Evolutionary conservation across 2,797 vertebrate genomes (phyloP), one percentile per base, ranked within the genome.

Genomic region (Syndactyla subalaris): DNA sequence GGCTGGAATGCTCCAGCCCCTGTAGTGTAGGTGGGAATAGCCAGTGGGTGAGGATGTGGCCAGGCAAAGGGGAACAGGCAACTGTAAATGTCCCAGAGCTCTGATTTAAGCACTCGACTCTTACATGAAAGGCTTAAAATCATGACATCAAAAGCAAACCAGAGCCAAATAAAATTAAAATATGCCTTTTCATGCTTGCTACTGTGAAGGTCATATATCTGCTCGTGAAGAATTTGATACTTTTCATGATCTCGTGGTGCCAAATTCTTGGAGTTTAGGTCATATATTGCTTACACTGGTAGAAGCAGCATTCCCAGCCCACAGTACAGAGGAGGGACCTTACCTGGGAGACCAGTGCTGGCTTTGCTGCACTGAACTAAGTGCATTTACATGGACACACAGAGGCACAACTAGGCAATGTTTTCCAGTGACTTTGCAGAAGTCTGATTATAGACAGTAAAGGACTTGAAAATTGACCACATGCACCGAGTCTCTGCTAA

Each of bases 1-100:
- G 34, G 63, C 54, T 45, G 38, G 34, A 36, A 45, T 20, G 9
- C 2, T 46, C 49, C 63, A 24, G 27, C 67, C 21, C 17, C 17
- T 5, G 0, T 0, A 6, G 34, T 26, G 6, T 5, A 19, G n/a
- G 27, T 6, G 23, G 36, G 39, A 62, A 38, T 1, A 52, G 36
- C 9, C 65, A 45, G 26, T 1, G 19, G 48, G 39, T 14, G 19
- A 66, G 34, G 61, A 21, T 12, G 18, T 4, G 38, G 11, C 15
- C 8, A 38, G 30, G 19, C 66, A 66, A 59, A 48, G n/a, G 74
- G 52, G 65, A 62, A 32, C 0, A 2, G 7, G 55, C 55, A 85
- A 38, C 2, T 1, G 1, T n/a, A 30, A 6, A 24, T 1, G 14
- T 24, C 74, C 29, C 48, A 17, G 16, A 3, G 26, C 32, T 73